These are phyloP conservation scores for Ctenomys sociabilis DNA, from an alignment of 2,113 vertebrate species.

Conservation along the genomic window DNA sequence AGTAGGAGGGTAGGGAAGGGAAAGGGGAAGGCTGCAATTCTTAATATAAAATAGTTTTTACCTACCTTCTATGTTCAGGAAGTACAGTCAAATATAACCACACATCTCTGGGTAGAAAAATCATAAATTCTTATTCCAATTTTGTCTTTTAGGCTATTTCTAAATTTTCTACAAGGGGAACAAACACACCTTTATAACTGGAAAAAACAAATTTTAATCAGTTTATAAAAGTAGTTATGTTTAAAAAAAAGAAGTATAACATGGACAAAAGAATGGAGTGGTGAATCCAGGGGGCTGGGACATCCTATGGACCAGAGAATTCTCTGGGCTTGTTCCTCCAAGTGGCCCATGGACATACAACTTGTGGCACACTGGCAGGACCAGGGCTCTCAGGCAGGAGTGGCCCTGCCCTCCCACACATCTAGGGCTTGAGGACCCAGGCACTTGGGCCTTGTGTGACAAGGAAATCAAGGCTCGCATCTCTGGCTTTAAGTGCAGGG, in stretches of 20 bases:
- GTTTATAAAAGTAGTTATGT: background rate
- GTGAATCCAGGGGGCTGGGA: background rate
- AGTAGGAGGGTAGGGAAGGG: too few relatives aligned
- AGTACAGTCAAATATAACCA: background rate
- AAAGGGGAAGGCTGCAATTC: background rate
- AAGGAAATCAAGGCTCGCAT: background rate
- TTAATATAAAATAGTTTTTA: background rate
- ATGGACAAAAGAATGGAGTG: background rate
- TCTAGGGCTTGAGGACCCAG: background rate
- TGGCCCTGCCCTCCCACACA: rapidly evolving
- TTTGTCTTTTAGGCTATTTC: conserved; percentile 26
- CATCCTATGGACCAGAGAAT: background rate
- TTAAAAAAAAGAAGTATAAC: background rate
- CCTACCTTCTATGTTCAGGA: background rate
- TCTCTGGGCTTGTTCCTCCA: background rate
- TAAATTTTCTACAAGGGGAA: background rate
- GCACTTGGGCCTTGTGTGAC: background rate
- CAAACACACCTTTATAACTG: background rate
- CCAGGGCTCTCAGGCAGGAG: background rate
- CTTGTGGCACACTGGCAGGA: rapidly evolving
- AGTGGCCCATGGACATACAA: background rate
- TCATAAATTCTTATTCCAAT: background rate
- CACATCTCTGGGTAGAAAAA: background rate
- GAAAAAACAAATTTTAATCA: conserved; percentile 30
- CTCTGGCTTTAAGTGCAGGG: background rate